Evolutionary conservation across 2,797 vertebrate species (phyloP), one percentile per base, ranked within the genome.

Genomic region (Lagocephalus sceleratus): DNA sequence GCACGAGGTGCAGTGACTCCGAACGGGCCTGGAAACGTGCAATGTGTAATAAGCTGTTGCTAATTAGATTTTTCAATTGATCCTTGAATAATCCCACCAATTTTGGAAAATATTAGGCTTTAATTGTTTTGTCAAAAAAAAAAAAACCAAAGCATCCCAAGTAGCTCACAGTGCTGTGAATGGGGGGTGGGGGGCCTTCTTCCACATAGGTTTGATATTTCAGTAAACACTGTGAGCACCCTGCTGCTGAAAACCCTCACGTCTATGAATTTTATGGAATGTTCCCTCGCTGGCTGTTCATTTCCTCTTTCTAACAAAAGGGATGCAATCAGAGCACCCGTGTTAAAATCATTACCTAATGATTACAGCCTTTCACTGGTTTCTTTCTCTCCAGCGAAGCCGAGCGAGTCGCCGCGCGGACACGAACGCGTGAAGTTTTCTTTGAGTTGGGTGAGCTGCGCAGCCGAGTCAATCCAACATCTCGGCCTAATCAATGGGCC

Each of bases 21-120:
- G 86, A 88, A 81, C 79, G 79, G 85, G 76, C 78, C 80, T 87
- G 84, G 79, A 83, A 82, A 88, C 84, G 82, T 79, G 79, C 85
- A 89, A 87, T 90, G 71, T 86, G 87, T 91, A 88, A 90, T 89
- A 86, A 83, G 83, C 73, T 68, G 73, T 72, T 81, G 83, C 88
- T 90, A 88, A 90, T 90, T 90, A 88, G 76, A 89, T 87, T 90
- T 82, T 66, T 74, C 56, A 72, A 84, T 88, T 92, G 88, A 89
- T 89, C 84, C 73, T 74, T 76, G 70, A 82, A 84, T 84, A 89
- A 84, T 84, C 78, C 86, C 68, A 60, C 64, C 67, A 57, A 69
- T 59, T 66, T 85, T 67, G 76, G 87, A 81, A 90, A 82, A 86
- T 84, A 85, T 71, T 47, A 41, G 15, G 50, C 72, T 86, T 84